Evolutionary conservation across 2,888 invertebrate genomes (phyloP).

Genomic region (Sarcophaga subvicina): DNA sequence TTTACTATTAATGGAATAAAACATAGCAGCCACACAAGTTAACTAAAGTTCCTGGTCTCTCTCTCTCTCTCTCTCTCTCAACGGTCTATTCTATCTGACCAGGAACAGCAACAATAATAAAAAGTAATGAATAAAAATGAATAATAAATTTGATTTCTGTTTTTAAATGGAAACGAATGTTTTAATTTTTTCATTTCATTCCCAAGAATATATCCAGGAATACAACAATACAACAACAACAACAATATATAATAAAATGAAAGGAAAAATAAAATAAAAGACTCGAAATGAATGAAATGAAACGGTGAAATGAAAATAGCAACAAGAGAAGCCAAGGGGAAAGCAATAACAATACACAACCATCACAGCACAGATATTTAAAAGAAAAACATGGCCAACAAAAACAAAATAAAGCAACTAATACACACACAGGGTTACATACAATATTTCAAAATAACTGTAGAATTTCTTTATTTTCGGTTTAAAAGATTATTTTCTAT

Average conservation of each 20-base stretch:
- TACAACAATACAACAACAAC: not conserved
- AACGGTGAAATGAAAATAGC: not conserved
- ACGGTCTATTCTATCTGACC: not conserved
- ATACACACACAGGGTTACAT: no score
- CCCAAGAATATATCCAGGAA: slow-evolving; percentile 33
- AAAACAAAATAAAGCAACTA: not conserved
- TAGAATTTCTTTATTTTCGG: no score
- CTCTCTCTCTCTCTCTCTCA: not conserved
- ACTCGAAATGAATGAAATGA: not conserved
- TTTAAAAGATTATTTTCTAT: no score
- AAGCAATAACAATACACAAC: not conserved
- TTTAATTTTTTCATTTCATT: slow-evolving; percentile 40
- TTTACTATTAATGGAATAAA: not conserved
- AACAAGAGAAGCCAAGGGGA: not conserved
- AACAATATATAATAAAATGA: not conserved
- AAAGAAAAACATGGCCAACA: not conserved
- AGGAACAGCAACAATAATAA: slow-evolving; percentile 26
- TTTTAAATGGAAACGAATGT: slow-evolving; percentile 60
- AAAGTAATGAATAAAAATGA: slow-evolving; percentile 50
- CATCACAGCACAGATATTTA: not conserved
- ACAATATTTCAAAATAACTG: no score
- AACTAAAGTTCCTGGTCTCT: not conserved
- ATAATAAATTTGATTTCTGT: slow-evolving; percentile 54
- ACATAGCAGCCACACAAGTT: slow-evolving; percentile 37
- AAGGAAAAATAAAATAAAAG: not conserved